Evolutionary conservation across 1,140 invertebrate genomes (phyloP), one percentile per base, ranked within the genome.

Genomic region (Agrilus planipennis): DNA sequence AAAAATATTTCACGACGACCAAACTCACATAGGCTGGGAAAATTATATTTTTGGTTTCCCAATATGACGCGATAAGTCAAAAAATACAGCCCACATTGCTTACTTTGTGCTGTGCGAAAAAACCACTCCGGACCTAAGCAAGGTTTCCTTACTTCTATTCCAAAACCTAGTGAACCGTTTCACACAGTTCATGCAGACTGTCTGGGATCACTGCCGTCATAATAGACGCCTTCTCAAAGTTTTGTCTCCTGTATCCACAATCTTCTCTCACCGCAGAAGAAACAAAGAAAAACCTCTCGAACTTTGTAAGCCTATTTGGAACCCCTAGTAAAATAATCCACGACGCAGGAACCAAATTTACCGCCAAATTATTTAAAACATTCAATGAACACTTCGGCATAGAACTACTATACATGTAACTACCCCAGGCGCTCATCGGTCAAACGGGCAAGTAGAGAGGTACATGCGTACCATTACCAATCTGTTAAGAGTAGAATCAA

Each of bases 101-200:
- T 46, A 23, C 16, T 20, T 11, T 45, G 40, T 30, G 23, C 28
- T 12, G 14, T 42, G n/a, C 21, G 22, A 17, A 45, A 35, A 44
- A 45, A 44, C 31, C 38, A 27, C 17, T 23, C 29, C n/a, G 39
- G 44, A 11, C 29, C 31, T 14, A 45, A 25, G 20, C 44, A 45
- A 45, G 41, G 16, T 14, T 35, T 34, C 9, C 40, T 40, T 27
- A 9, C n/a, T n/a, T n/a, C n/a, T n/a, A n/a, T 36, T 6, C 21
- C 31, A 22, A 45, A 44, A 43, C 41, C 41, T 14, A 39, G 40
- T 40, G 41, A 40, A 43, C 35, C 36, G 16, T 39, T 39, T 15
- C 42, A 44, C 18, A 30, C 25, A 30, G n/a, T 44, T 12, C 37
- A 44, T 29, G 23, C 18, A 20, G 37, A 44, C 25, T 40, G 20